Evolutionary conservation across 1,140 invertebrate genomes (phyloP).

Genomic region (Drosophila baimaii): DNA sequence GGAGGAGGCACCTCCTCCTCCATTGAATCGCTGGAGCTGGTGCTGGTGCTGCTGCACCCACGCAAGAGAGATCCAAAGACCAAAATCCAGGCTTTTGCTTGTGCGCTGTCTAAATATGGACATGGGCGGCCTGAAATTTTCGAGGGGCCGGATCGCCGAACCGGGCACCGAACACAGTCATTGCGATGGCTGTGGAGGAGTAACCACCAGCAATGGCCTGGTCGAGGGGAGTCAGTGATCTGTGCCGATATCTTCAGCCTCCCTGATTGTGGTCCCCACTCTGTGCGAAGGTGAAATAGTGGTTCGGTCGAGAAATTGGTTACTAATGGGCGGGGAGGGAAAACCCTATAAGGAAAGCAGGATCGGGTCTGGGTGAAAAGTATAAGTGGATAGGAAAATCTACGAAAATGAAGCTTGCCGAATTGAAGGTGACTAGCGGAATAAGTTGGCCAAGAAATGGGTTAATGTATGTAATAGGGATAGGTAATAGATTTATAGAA

Average conservation of each 20-base stretch:
- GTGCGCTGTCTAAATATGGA: slow-evolving; percentile 63
- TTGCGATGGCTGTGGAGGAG: slow-evolving; percentile 47
- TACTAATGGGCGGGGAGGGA: slow-evolving; percentile 15
- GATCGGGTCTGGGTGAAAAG: background rate
- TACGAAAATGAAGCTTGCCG: background rate
- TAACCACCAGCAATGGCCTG: slow-evolving; percentile 33
- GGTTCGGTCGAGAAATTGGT: slow-evolving; percentile 33
- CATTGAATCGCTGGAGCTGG: background rate
- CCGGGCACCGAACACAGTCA: slow-evolving; percentile 24
- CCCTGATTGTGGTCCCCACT: slow-evolving; percentile 21
- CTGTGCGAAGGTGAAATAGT: slow-evolving; percentile 32
- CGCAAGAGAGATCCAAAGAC: slow-evolving; percentile 47
- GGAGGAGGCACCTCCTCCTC: slow-evolving; percentile 20
- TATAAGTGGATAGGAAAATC: slow-evolving; percentile 12
- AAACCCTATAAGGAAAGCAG: slow-evolving; percentile 4
- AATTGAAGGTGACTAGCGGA: background rate
- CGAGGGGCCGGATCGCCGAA: slow-evolving; percentile 28
- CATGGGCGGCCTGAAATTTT: slow-evolving; percentile 62
- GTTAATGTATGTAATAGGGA: background rate
- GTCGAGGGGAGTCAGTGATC: slow-evolving; percentile 25
- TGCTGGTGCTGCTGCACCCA: slow-evolving; percentile 61
- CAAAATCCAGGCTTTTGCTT: slow-evolving; percentile 39
- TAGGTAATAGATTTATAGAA: too few species aligned
- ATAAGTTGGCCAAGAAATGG: background rate
- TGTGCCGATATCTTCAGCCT: slow-evolving; percentile 40